Evolutionary conservation across 2,797 vertebrate genomes (phyloP), one percentile per base, ranked within the genome.

Genomic region (Pangasius macronema): DNA sequence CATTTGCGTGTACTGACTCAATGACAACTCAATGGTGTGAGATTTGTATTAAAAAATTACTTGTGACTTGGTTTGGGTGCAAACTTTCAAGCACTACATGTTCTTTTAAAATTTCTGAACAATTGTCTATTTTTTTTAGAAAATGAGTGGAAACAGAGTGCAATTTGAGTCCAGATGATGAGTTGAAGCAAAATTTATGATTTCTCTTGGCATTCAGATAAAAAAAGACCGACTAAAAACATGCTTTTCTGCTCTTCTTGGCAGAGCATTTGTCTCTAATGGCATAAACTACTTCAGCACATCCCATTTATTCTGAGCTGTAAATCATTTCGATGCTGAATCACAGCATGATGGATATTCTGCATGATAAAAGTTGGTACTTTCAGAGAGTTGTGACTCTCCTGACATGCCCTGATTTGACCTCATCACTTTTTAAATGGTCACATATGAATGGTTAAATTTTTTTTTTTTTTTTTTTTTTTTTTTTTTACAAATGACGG

Each of bases 281-380:
- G 61, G 33, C 42, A 68, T 84, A 55, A 84, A 24, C 75, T 57
- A 70, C 63, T 79, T 49, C 42, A 75, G 39, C 53, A 87, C 30
- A 65, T 63, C 22, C 63, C 75, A 51, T 88, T 87, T 81, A 72
- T 76, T 70, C 72, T 30, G 5, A 18, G 13, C 65, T 85, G 57
- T 85, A 72, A 70, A 70, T 85, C 27, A 84, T 81, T 33, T 18
- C 49, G n/a, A 59, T 72, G 51, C 87, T 81, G 63, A 85, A 81
- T 80, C 20, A 80, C 51, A 67, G 39, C 14, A 14, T 57, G 49
- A 79, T 77, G 70, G 80, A 87, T 67, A 76, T 72, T 70, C 51
- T 79, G 30, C 75, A 55, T 79, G 75, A 4, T 14, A 73, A 49
- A 46, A 46, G 51, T 55, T 30, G 49, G 27, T 77, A 53, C 75